A percentile compares a stretch with the other conserved stretches of the same genome.
Evolutionary conservation across 2,797 vertebrate species (phyloP).

Genomic region (Sebastes cheni): DNA sequence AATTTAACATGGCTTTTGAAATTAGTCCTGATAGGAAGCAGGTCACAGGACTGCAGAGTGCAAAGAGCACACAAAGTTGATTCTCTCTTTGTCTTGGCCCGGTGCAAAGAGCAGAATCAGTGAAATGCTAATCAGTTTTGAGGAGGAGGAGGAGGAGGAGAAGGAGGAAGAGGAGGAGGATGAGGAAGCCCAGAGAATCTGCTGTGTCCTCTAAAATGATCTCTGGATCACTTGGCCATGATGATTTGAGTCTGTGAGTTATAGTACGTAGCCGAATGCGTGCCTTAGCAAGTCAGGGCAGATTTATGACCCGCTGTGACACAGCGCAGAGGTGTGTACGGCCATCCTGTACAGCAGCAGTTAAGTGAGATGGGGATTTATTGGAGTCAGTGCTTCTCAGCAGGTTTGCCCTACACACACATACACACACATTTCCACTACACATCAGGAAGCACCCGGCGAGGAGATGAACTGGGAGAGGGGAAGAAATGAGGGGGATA

Average conservation of each 20-base stretch:
- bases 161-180: conserved; percentile 29
- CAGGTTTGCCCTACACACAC: conserved; percentile 8
- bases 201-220: conserved; percentile 72
- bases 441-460: not conserved
- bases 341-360: conserved; percentile 38
- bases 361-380: conserved; percentile 62
- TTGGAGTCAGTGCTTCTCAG: conserved; percentile 41
- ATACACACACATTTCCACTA: not conserved
- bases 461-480: not conserved
- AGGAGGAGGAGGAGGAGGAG: conserved; percentile 10
- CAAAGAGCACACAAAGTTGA: conserved; percentile 26
- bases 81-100: conserved; percentile 7
- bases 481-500: not conserved
- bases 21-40: not conserved
- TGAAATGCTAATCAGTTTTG: conserved; percentile 62
- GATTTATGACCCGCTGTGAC: conserved; percentile 70
- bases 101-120: conserved; percentile 61
- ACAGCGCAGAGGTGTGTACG: conserved; percentile 50
- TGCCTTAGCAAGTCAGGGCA: conserved; percentile 34
- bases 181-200: conserved; percentile 44
- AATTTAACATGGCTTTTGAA: conserved; percentile 9
- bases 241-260: conserved; percentile 44
- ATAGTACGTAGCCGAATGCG: conserved; percentile 24
- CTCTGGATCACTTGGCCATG: conserved; percentile 37
- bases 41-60: conserved; percentile 24